Evolutionary conservation across 2,113 vertebrate genomes (phyloP), one percentile per base, ranked within the genome.

Genomic region (Morone chrysops): DNA sequence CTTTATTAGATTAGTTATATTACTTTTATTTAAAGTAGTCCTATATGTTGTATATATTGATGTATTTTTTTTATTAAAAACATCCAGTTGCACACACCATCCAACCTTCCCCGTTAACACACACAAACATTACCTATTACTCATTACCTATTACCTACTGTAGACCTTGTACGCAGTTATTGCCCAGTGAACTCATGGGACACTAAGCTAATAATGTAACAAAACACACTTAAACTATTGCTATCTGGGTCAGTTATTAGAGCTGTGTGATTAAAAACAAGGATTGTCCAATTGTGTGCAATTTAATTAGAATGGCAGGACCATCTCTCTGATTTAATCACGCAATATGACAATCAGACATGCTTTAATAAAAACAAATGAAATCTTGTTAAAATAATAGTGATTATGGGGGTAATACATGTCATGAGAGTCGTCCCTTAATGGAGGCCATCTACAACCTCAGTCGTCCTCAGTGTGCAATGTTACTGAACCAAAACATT

Each of bases 301-400:
- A 86, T 91, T 84, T 86, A 82, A 91, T 89, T 92, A 87, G 65
- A 89, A 86, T 60, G 40, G 68, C 72, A 59, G 68, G 70, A 63
- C 78, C 82, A 74, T 90, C 56, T 79, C 63, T 56, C 68, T 75
- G 78, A 90, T 92, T 90, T 81, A 92, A 93, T 92, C 70, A 54
- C 0, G 18, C 74, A 73, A 82, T 89, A 87, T 85, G 79, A 90
- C 80, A 47, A 82, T 88, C 80, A 77, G 61, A 67, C 75, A 36
- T 81, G 63, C 84, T 85, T 90, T 87, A 83, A 92, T 89, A 89
- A 87, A 87, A 86, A 89, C 77, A 89, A 91, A 90, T 85, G 48
- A 62, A 89, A 87, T 86, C 83, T 79, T 83, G 87, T 91, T 84
- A 85, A 76, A 89, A 87, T 90, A 89, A 87, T 87, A 81, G 67